A percentile compares a stretch with the other conserved stretches of the same genome.
These are phyloP conservation scores for Polyommatus iphigenia DNA, from an alignment of 2,888 invertebrate genomes.

Conservation along the genomic window DNA sequence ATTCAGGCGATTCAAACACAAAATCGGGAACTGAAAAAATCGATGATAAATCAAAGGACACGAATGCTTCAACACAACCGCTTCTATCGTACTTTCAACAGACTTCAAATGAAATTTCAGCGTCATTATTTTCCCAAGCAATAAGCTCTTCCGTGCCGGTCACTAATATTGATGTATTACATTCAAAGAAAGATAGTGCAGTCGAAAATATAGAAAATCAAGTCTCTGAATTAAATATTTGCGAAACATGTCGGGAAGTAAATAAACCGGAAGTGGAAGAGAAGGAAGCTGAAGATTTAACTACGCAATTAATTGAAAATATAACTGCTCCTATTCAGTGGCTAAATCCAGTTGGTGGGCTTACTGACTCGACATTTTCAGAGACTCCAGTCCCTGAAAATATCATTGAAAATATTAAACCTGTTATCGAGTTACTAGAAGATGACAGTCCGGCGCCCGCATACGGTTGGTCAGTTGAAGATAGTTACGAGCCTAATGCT, in stretches of 20 bases:
- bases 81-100: constrained; percentile 12
- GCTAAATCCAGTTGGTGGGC: constrained; percentile 63
- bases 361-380: constrained; percentile 36
- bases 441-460: constrained; percentile 43
- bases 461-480: constrained; percentile 56
- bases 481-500: constrained; percentile 37
- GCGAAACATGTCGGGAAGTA: constrained; percentile 66
- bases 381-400: constrained; percentile 59
- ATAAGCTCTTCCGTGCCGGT: neutral
- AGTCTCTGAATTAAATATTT: constrained; percentile 58
- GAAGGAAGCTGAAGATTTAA: constrained; percentile 56
- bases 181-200: neutral
- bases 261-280: constrained; percentile 51
- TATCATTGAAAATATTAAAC: constrained; percentile 62
- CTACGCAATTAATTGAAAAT: constrained; percentile 66
- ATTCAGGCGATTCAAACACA: neutral
- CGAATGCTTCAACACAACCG: constrained; percentile 7
- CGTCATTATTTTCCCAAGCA: constrained; percentile 11
- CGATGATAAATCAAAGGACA: constrained; percentile 28
- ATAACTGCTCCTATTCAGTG: constrained; percentile 67
- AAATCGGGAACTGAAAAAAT: constrained; percentile 29
- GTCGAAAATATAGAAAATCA: constrained; percentile 42
- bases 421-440: constrained; percentile 57
- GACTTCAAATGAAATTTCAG: constrained; percentile 15
- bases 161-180: neutral